Evolutionary conservation across 2,888 invertebrate genomes (phyloP).

Genomic region (Priapulus caudatus): DNA sequence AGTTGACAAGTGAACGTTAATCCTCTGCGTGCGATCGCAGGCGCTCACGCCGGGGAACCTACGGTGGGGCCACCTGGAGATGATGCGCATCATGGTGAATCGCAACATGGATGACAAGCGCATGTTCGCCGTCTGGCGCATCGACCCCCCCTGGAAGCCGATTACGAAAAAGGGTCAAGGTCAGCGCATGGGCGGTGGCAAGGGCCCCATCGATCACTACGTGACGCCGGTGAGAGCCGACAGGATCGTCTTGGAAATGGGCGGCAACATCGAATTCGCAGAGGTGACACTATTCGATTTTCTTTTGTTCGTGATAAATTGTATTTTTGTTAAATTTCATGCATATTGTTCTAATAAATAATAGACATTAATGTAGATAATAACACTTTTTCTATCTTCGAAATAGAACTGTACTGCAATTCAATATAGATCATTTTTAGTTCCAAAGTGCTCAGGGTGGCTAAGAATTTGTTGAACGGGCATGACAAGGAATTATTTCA

Average conservation of each 20-base stretch:
- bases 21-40: too few species aligned
- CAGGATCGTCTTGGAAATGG: conserved; percentile 83
- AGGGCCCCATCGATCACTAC: conserved; percentile 86
- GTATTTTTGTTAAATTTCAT: too few species aligned
- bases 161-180: conserved; percentile 65
- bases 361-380: too few species aligned
- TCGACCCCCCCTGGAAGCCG: conserved; percentile 92
- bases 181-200: conserved; percentile 88
- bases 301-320: too few species aligned
- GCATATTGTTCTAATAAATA: too few species aligned
- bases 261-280: conserved; percentile 70
- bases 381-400: too few species aligned
- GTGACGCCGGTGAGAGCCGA: conserved; percentile 82
- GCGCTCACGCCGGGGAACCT: conserved; percentile 72
- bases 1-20: conserved; percentile 11
- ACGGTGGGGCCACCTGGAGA: conserved; percentile 68
- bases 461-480: too few species aligned
- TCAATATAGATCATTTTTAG: too few species aligned
- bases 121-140: conserved; percentile 89
- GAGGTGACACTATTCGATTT: conserved; percentile 39
- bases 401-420: too few species aligned
- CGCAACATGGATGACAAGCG: conserved; percentile 61
- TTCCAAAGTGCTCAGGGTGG: too few species aligned
- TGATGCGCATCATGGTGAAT: conserved; percentile 64
- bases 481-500: too few species aligned